phyloP scores from a whole-genome alignment of 2,888 invertebrate species.

The Ophion ellenae region DNA sequence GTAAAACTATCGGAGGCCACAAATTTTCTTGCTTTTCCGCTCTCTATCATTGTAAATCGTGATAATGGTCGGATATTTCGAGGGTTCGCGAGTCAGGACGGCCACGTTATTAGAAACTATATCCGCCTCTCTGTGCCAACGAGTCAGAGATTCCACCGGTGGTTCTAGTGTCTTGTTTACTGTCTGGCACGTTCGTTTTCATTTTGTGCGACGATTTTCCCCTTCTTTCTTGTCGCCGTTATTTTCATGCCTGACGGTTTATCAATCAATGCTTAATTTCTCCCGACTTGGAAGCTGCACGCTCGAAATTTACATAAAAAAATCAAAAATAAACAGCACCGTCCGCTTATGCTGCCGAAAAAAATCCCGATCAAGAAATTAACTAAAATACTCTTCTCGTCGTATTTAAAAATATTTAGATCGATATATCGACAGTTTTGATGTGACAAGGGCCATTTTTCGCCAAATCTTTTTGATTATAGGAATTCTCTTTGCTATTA shows the following conservation, averaged over 20 bases:
- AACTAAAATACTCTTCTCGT: no score
- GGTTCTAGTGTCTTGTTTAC: slow-evolving; percentile 5
- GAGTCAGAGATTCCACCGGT: slow-evolving; percentile 15
- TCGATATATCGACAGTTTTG: no score
- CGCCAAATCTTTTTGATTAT: no score
- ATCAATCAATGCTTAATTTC: neutral
- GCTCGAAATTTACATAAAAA: no score
- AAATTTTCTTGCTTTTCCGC: neutral
- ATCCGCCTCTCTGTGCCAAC: neutral
- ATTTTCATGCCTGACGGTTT: neutral
- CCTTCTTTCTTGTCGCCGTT: neutral
- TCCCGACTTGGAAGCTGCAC: no score
- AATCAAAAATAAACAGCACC: no score
- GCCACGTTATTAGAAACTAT: slow-evolving; percentile 3
- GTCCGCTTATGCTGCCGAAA: no score
- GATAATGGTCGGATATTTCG: neutral
- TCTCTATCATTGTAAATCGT: neutral
- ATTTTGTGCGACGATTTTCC: neutral
- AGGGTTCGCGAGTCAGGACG: neutral
- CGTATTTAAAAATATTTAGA: no score
- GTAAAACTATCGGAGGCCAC: slow-evolving; percentile 79
- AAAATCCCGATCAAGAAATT: no score
- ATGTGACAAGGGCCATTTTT: no score
- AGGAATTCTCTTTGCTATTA: no score
- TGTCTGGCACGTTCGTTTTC: neutral